These are phyloP conservation scores for Anguilla rostrata DNA, from an alignment of 2,113 vertebrate species.

Conservation along the genomic window DNA sequence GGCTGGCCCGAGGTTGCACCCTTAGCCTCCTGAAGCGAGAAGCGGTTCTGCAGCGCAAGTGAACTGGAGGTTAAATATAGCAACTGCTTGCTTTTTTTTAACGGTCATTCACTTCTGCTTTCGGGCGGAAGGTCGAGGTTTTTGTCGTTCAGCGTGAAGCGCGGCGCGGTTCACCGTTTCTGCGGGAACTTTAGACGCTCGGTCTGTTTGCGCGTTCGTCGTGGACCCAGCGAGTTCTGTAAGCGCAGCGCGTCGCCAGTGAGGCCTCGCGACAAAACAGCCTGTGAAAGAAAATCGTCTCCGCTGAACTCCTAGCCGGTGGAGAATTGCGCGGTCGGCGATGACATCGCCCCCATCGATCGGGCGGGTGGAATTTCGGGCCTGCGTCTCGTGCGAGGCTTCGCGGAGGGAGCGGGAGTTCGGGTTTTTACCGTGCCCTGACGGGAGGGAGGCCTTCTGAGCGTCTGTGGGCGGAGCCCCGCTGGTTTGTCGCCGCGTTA, in stretches of 20 bases:
- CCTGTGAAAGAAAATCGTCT: no score
- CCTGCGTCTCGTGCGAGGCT: background rate
- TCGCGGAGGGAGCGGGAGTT: conserved; percentile 3
- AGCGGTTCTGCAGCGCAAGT: conserved; percentile 14
- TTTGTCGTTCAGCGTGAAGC: no score
- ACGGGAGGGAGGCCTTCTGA: background rate
- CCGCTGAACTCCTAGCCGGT: no score
- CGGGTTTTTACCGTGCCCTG: background rate
- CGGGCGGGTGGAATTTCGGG: background rate
- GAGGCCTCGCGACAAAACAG: no score
- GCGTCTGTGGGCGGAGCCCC: conserved; percentile 15
- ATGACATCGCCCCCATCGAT: background rate
- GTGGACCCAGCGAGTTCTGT: no score
- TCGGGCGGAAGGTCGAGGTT: no score
- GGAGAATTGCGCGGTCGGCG: background rate
- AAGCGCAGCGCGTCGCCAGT: no score
- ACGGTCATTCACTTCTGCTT: no score
- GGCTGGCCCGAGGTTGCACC: background rate
- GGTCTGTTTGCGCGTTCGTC: no score
- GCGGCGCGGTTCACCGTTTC: no score
- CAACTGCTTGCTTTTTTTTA: no score
- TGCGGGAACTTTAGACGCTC: no score
- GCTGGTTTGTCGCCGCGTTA: background rate
- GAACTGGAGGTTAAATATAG: background rate
- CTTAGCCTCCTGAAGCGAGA: conserved; percentile 32